Base-by-base conservation (phyloP, 2,888 invertebrate genomes). In the Zonitis immaculata region DNA sequence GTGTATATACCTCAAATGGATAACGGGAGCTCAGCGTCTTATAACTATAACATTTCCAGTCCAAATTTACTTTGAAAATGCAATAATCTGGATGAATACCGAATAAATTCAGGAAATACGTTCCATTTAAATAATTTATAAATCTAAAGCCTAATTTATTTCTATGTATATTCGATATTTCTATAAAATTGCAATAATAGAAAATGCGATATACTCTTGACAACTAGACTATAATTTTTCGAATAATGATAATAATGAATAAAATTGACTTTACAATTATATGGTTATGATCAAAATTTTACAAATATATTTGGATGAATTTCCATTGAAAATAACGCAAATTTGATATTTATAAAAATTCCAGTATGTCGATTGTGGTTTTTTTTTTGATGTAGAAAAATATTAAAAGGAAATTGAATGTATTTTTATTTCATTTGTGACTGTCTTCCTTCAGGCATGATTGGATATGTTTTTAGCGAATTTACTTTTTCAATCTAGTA, bases 1-100 rank as follows among this genome's bases (percentile, higher is more conserved):
- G 52, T 52, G 48, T 56, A 51, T 30, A 47, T 52, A 54, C 52
- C 54, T 50, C 32, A 56, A 54, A 56, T 56, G 50, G 56, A 50
- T 52, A 49, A 48, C 20, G 39, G 39, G 3, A 39, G 39, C 20
- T 39, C 39, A 20, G 39, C 20, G 20, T 39, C 39, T 39, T 20
- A 8, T n/a, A 35, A 11, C 20, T 39, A n/a, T n/a, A 20, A 4
- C n/a, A 11, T 20, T 20, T 18, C 39, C 18, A 39, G 11, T 20
- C 11, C 39, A 20, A 39, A 11, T 39, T 39, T 8, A 20, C 5
- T 20, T 20, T 18, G 18, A 39, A 39, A 39, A 39, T 39, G 14
- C 16, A 35, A 35, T 35, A 35, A 35, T n/a, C 39, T 39, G 18
- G 18, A 20, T 39, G 39, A 11, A 39, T 20, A 20, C n/a, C 11